These are phyloP conservation scores for Proteles cristata DNA, from an alignment of 2,113 vertebrate species.

Conservation along the genomic window DNA sequence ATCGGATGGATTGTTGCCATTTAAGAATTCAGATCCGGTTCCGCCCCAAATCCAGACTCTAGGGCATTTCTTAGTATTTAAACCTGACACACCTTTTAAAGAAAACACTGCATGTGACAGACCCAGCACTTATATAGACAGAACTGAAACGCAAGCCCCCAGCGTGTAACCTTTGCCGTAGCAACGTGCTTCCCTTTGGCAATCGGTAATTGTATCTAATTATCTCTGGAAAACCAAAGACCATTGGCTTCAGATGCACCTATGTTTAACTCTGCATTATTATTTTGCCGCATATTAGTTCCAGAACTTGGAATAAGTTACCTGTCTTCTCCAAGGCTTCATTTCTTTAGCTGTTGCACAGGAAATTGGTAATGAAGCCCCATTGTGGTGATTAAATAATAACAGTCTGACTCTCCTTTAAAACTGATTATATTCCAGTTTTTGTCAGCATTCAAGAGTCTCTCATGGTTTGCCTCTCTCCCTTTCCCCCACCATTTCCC, in stretches of 20 bases:
- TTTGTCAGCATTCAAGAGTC: too few relatives aligned
- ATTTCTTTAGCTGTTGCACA: background rate
- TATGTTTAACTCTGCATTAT: background rate
- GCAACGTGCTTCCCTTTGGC: background rate
- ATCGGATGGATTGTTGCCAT: background rate
- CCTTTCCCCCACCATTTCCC: too few relatives aligned
- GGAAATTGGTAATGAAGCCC: background rate
- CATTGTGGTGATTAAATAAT: background rate
- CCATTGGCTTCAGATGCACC: background rate
- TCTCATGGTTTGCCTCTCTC: too few relatives aligned
- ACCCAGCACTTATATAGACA: background rate
- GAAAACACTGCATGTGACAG: background rate
- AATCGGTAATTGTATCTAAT: background rate
- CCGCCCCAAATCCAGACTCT: background rate
- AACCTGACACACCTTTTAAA: background rate
- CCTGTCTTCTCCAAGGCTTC: background rate
- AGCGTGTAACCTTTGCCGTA: background rate
- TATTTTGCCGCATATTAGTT: background rate
- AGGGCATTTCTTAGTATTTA: background rate
- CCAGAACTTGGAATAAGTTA: background rate
- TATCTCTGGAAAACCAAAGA: background rate
- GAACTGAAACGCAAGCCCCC: background rate
- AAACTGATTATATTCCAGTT: background rate
- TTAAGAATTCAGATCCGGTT: background rate
- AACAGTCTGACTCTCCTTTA: background rate